Evolutionary conservation across 23 tunicate species (phyloP), one percentile per base, ranked within the genome.

Genomic region (Trididemnum clinides): DNA sequence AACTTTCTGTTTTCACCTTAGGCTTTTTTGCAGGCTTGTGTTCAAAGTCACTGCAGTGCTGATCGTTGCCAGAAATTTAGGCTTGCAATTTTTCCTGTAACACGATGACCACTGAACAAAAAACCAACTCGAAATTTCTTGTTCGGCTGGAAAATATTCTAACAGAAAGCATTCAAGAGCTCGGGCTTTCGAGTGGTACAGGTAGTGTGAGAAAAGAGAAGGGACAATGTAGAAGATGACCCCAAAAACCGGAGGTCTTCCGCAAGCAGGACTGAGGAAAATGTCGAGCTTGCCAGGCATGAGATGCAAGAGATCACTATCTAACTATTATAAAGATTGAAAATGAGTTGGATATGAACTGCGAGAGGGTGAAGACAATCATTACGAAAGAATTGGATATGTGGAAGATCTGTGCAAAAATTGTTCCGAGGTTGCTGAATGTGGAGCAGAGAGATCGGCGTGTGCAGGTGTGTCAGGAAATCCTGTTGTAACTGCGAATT

Each of bases 311-410:
- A 21, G 71, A 63, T 63, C 71, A 25, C 71, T 22, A 63, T 25
- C 71, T 12, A 63, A 63, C 71, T 63, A n/a, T 5, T 25, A 63
- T 6, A 63, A 63, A 10, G 26, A 63, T 63, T 63, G 71, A 18
- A 63, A 70, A 70, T 70, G 77, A 70, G 39, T 70, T 70, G 39
- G 37, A 70, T 21, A 70, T 70, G 77, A 70, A 70, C 37, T 32
- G 36, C 37, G 3, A 32, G 37, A 70, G 38, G 22, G 77, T 27
- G 77, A 27, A 37, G 77, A 70, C 39, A 70, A 70, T 70, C 77
- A 70, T 70, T 70, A 33, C 39, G 22, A 70, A 70, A 70, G 3
- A 70, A 2, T 5, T 70, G 38, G 38, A 37, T 15, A 70, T 70
- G 77, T 5, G 38, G 39, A 70, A 70, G 39, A 33, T 70, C 77